Conservation (phyloP, 2,797 vertebrate genomes). For the Trachurus trachurus region DNA sequence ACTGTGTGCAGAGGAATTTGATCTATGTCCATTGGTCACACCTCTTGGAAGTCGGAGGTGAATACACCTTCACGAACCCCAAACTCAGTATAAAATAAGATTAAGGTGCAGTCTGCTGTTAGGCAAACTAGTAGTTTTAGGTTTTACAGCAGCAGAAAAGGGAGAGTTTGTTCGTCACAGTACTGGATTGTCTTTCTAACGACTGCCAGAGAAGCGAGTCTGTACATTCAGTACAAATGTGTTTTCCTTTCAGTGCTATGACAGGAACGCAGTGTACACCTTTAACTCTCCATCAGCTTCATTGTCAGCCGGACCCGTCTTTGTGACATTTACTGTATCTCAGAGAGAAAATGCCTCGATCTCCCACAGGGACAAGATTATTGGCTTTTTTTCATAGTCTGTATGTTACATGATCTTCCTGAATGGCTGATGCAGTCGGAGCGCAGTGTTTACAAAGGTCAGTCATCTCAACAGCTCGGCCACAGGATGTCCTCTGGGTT, state of each 20-base stretch:
- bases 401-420: slow-evolving; percentile 57
- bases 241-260: neutral
- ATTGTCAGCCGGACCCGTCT: slow-evolving; percentile 16
- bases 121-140: too few species aligned
- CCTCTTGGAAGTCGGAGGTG: too few species aligned
- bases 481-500: slow-evolving; percentile 30
- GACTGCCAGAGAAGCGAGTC: neutral
- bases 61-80: too few species aligned
- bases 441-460: slow-evolving; percentile 45
- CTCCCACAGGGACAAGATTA: slow-evolving; percentile 22
- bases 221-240: too few species aligned
- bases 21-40: too few species aligned
- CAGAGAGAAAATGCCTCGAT: slow-evolving; percentile 24
- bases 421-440: slow-evolving; percentile 46
- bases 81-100: too few species aligned
- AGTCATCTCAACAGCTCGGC: slow-evolving; percentile 47
- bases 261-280: neutral
- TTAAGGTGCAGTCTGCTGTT: too few species aligned
- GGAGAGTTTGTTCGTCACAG: neutral
- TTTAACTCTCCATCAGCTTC: neutral
- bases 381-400: slow-evolving; percentile 32
- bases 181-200: neutral
- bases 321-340: slow-evolving; percentile 22
- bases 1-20: too few species aligned
- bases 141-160: neutral